These are phyloP conservation scores for Tetragnatha montana DNA, from an alignment of 2,888 invertebrate genomes.

Conservation along the genomic window DNA sequence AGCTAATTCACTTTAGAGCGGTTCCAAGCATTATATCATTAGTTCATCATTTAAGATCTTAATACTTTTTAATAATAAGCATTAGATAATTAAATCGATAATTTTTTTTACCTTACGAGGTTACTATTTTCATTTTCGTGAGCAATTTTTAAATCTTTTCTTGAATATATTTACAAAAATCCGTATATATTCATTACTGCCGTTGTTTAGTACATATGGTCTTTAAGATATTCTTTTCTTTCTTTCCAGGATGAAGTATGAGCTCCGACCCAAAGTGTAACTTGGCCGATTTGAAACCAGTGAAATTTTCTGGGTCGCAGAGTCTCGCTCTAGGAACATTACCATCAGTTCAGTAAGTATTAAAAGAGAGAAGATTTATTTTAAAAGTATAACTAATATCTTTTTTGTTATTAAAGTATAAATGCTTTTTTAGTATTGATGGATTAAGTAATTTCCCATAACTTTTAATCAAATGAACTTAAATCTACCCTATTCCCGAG, in stretches of 20 bases:
- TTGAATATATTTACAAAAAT: not conserved
- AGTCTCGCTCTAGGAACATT: conserved; percentile 63
- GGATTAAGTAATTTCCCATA: too few species aligned
- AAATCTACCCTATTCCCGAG: not conserved
- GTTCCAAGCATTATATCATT: too few species aligned
- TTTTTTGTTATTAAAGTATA: too few species aligned
- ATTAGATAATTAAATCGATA: too few species aligned
- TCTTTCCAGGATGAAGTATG: conserved; percentile 69
- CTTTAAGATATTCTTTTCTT: not conserved
- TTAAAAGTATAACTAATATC: too few species aligned
- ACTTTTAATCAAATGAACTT: not conserved
- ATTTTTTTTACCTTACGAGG: too few species aligned
- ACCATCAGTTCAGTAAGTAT: conserved; percentile 63
- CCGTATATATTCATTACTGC: not conserved
- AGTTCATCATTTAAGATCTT: too few species aligned
- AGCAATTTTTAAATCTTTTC: not conserved
- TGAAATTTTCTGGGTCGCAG: conserved; percentile 66
- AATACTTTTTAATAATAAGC: not conserved
- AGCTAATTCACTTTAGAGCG: too few species aligned
- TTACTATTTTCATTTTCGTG: not conserved
- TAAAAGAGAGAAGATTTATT: too few species aligned
- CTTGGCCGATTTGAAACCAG: conserved; percentile 68
- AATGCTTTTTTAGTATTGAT: too few species aligned
- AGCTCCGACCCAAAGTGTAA: conserved; percentile 67
- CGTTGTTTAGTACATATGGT: too few species aligned